Base-by-base conservation (phyloP, 2,888 invertebrate genomes). In the Chrysopilus asiliformis region DNA sequence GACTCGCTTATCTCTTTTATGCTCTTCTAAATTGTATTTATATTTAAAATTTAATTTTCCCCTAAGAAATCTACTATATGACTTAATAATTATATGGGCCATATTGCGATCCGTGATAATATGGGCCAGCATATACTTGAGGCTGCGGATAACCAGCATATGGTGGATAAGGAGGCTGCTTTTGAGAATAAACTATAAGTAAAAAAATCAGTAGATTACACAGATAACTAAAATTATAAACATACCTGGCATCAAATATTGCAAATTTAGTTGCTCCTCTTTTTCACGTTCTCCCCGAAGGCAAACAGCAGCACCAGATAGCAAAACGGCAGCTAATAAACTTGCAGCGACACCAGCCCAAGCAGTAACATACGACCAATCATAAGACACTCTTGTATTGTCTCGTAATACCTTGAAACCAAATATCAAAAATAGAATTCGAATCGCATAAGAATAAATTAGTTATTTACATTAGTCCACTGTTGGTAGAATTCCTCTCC, bases 281-380 rank as follows among this genome's bases (percentile, higher is more conserved):
- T 84, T 77, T 68, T 89, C 89, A 60, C 86, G 76, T 70, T 91
- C 91, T 65, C 83, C 86, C 64, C 87, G 77, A 65, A 91, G 78
- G 70, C 91, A 91, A 68, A 90, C 83, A 61, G 91, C 90, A 57
- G 90, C 87, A 62, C 87, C 86, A 56, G 87, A 85, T 67, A 91
- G 82, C 66, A 91, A 75, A 64, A 91, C 82, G 68, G 90, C 86
- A 55, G 89, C 81, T 64, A 91, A 70, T 61, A 93, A 74, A 56
- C 87, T 79, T 68, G 87, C 81, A 53, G 82, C 89, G 60, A 93
- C 89, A 66, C 91, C 91, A 68, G 89, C 83, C 93, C 93, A 94
- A 65, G 91, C 87, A 62, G 90, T 78, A 72, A 90, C 82, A 73
- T 93, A 94, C 55, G 91, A 91, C 91, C 91, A 94, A 68, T 90